Evolutionary conservation across 2,113 vertebrate species (phyloP).

Genomic region (Mormyrus lacerda): DNA sequence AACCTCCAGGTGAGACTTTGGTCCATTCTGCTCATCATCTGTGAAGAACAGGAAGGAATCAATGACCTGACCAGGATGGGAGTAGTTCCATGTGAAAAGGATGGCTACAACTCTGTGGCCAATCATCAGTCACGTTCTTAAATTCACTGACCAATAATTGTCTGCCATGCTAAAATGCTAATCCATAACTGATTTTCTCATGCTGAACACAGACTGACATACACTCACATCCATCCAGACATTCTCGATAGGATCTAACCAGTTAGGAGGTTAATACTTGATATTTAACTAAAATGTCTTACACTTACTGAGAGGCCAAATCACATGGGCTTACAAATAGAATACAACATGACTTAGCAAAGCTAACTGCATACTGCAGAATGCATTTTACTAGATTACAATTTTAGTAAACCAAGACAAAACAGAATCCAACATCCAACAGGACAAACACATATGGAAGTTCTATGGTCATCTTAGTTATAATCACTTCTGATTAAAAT

Average conservation of each 20-base stretch:
- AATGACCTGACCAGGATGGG: background rate
- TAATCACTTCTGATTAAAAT: background rate
- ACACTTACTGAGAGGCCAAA: background rate
- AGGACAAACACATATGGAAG: background rate
- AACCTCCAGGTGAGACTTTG: conserved; percentile 93
- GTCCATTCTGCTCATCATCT: conserved; percentile 80
- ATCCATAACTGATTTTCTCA: background rate
- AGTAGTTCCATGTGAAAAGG: background rate
- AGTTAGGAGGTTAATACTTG: background rate
- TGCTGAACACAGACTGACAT: background rate
- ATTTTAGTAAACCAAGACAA: background rate
- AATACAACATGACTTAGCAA: background rate
- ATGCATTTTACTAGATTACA: background rate
- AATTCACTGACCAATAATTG: background rate
- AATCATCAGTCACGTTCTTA: background rate
- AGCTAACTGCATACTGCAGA: background rate
- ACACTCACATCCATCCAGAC: background rate
- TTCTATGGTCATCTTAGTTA: background rate
- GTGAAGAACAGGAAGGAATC: background rate
- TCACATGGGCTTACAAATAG: background rate
- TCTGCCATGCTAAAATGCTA: background rate
- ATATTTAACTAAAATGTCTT: background rate
- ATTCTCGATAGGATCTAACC: background rate
- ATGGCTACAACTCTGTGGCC: background rate
- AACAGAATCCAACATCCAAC: background rate